phyloP scores from a whole-genome alignment of 1,140 invertebrate species.

The Tyrophagus putrescentiae region DNA sequence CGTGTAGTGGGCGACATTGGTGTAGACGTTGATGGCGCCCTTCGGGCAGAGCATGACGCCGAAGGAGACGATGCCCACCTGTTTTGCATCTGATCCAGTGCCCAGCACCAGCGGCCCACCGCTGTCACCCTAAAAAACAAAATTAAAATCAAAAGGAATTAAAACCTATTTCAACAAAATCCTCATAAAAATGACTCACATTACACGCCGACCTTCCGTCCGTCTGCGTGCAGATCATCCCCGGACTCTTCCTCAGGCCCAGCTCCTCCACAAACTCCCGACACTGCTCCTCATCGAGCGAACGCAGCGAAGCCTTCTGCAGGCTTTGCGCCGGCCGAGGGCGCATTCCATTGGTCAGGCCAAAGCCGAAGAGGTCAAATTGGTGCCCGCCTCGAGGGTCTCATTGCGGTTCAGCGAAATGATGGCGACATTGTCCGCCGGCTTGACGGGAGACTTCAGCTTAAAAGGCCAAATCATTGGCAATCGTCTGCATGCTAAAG shows the following conservation, averaged over 20 bases:
- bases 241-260: not conserved
- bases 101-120: not conserved
- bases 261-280: not conserved
- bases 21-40: not conserved
- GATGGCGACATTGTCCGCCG: not conserved
- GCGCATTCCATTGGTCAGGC: not conserved
- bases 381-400: not conserved
- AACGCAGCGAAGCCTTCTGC: not conserved
- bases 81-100: not conserved
- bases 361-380: not conserved
- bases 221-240: not conserved
- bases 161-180: not conserved
- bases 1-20: not conserved
- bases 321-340: not conserved
- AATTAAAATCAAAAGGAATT: not conserved
- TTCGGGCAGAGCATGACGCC: not conserved
- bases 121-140: not conserved
- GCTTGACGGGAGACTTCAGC: not conserved
- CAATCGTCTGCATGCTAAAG: not conserved
- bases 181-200: not conserved
- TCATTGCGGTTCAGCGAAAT: not conserved
- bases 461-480: not conserved
- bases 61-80: not conserved
- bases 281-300: not conserved
- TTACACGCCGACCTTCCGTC: not conserved